A percentile compares a stretch with the other conserved stretches of the same genome.
Conservation (phyloP, 2,113 vertebrate genomes). For the Gymnobelideus leadbeateri region DNA sequence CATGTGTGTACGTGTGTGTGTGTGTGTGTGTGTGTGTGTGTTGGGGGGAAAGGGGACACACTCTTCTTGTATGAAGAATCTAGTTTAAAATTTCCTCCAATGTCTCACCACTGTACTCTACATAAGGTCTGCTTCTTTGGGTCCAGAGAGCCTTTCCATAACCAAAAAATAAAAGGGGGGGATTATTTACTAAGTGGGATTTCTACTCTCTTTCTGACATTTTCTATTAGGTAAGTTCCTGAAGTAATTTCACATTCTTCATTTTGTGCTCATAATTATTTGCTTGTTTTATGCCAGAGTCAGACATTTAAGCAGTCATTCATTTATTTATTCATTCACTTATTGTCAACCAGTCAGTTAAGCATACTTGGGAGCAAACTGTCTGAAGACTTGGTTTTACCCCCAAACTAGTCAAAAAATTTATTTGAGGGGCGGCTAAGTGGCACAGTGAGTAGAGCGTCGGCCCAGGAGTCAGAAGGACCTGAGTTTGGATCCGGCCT, state of each 20-base stretch:
- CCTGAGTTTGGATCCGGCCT: no score
- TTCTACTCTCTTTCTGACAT: neutral
- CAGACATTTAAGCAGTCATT: neutral
- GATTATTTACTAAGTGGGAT: neutral
- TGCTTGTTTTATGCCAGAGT: neutral
- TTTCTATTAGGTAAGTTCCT: neutral
- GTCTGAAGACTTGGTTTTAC: neutral
- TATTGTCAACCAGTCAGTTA: neutral
- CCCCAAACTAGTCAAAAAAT: neutral
- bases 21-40: neutral
- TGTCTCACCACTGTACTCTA: neutral
- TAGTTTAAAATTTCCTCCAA: neutral
- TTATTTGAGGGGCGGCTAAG: no score
- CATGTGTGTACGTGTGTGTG: neutral
- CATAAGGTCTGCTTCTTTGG: neutral
- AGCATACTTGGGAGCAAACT: neutral
- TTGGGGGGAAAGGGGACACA: neutral
- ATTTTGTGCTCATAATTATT: neutral
- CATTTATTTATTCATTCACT: neutral
- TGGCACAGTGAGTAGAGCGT: no score
- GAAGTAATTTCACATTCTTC: neutral
- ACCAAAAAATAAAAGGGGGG: neutral
- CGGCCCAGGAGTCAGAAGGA: no score
- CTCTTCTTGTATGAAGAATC: neutral
- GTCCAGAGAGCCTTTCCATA: neutral